Percentiles rank a stretch among this genome's conserved stretches.
phyloP scores from a whole-genome alignment of 2,888 invertebrate genomes.

The Eurytoma californica region DNA sequence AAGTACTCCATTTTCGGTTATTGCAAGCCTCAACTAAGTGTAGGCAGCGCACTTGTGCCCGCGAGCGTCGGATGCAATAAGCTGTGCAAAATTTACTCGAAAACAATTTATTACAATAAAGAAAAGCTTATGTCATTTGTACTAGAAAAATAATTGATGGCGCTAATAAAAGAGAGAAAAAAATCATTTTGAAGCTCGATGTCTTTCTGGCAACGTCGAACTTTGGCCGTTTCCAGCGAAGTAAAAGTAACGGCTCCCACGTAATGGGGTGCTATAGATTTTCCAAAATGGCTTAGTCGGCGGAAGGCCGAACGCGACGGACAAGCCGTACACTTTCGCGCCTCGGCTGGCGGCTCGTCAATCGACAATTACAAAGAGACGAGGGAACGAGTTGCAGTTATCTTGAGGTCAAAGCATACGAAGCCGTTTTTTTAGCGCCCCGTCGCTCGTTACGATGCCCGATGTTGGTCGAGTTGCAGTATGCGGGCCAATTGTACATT shows the following conservation, averaged over 20 bases:
- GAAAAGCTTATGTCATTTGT: too few relatives aligned
- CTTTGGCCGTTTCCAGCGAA: neutral
- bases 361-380: constrained; percentile 26
- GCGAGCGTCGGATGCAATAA: too few relatives aligned
- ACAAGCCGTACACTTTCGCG: constrained; percentile 5
- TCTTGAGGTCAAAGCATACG: neutral
- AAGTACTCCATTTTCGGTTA: too few relatives aligned
- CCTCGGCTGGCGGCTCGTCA: neutral
- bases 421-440: neutral
- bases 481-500: too few relatives aligned
- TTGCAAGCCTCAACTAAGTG: too few relatives aligned
- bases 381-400: neutral
- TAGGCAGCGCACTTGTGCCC: too few relatives aligned
- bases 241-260: neutral
- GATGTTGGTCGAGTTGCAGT: too few relatives aligned
- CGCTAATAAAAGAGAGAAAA: too few relatives aligned
- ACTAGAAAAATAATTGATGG: too few relatives aligned
- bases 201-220: neutral
- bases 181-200: too few relatives aligned
- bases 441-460: neutral
- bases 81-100: too few relatives aligned
- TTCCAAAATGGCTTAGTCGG: constrained; percentile 42
- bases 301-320: neutral
- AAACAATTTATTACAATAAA: too few relatives aligned
- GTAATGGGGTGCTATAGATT: constrained; percentile 11